phyloP scores from a whole-genome alignment of 2,797 vertebrate genomes.

The Octomys mimax region DNA sequence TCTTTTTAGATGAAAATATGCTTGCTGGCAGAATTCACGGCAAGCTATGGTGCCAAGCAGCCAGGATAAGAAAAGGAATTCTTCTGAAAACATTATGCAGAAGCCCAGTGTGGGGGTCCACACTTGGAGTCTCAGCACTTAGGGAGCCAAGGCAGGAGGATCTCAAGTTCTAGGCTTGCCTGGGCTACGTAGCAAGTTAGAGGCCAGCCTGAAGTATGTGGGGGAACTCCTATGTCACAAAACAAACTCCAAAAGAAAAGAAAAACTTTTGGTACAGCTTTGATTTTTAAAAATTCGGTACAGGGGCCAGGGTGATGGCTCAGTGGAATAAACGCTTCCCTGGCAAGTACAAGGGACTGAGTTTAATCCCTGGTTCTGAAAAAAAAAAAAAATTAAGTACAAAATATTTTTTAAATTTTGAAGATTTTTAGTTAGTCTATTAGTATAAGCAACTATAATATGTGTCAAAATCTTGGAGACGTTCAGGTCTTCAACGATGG shows the following conservation, averaged over 20 bases:
- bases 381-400: not conserved
- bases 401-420: constrained; percentile 4
- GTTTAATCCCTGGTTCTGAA: too few relatives aligned
- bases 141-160: too few relatives aligned
- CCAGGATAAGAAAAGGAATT: constrained; percentile 53
- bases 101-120: too few relatives aligned
- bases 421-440: constrained; percentile 19
- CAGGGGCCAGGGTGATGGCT: not conserved
- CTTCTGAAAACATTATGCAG: not conserved
- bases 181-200: too few relatives aligned
- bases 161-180: too few relatives aligned
- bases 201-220: too few relatives aligned
- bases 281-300: constrained; percentile 15
- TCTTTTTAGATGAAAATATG: constrained; percentile 40
- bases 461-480: not conserved
- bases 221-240: too few relatives aligned
- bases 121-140: too few relatives aligned
- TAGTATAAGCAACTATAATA: not conserved
- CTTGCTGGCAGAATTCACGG: not conserved
- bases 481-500: not conserved
- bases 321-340: too few relatives aligned
- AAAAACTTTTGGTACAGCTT: not conserved
- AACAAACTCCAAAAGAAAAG: not conserved
- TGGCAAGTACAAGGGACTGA: too few relatives aligned
- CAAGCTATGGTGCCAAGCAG: not conserved